Conservation (phyloP, 2,113 vertebrate species). For the Bagarius yarrelli region DNA sequence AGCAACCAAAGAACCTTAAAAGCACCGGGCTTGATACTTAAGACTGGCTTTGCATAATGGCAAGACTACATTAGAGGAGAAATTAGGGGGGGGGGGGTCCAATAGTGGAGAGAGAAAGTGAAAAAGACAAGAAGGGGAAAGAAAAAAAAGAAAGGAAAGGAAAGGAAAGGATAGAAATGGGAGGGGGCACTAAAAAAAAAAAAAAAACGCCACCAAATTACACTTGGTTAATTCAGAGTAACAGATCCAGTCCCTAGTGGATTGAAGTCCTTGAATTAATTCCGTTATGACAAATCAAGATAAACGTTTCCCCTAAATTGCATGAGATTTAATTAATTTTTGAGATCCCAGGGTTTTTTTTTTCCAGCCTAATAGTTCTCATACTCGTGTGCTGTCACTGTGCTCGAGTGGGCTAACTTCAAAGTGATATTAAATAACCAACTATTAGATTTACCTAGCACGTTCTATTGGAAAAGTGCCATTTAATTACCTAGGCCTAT, state of each 20-base stretch:
- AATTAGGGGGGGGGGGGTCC: constrained; percentile 42
- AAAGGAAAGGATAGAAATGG: constrained; percentile 47
- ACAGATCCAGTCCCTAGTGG: constrained; percentile 99
- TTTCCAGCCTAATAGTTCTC: constrained; percentile 91
- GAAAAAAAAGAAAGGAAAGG: constrained; percentile 39
- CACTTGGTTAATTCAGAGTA: constrained; percentile 99
- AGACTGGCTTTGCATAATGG: constrained; percentile 91
- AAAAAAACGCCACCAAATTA: constrained; percentile 89
- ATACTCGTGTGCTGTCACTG: constrained; percentile 95
- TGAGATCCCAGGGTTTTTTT: constrained; percentile 86
- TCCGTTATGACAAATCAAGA: constrained; percentile 99
- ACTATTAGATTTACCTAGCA: constrained; percentile 99
- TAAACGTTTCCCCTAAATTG: constrained; percentile 99
- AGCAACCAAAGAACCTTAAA: constrained; percentile 95
- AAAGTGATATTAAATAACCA: constrained; percentile 99
- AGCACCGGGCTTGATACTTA: constrained; percentile 95
- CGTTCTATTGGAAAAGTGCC: constrained; percentile 99
- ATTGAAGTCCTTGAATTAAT: constrained; percentile 99
- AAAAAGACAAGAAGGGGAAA: constrained; percentile 59
- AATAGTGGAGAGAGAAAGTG: constrained; percentile 32
- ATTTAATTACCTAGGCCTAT: constrained; percentile 99
- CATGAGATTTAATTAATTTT: constrained; percentile 99
- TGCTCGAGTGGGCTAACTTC: constrained; percentile 98
- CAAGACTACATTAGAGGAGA: constrained; percentile 86
- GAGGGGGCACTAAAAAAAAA: constrained; percentile 30